These are phyloP conservation scores for Dicyrtomina minuta DNA, from an alignment of 2,888 invertebrate genomes.

Conservation along the genomic window DNA sequence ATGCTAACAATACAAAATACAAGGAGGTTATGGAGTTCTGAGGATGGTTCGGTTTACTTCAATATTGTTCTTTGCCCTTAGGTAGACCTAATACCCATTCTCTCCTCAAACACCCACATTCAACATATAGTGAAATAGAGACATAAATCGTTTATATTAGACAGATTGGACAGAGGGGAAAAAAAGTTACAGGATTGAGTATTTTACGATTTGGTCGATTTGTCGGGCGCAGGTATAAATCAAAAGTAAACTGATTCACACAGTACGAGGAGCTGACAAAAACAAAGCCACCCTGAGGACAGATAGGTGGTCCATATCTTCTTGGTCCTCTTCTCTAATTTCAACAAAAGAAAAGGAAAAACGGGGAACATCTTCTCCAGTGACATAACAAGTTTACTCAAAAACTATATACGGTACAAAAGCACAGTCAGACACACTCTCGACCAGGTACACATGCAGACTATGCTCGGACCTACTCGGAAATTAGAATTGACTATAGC, in stretches of 20 bases:
- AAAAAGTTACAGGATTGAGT: constrained; percentile 27
- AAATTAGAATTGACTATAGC: no score
- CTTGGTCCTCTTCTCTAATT: neutral
- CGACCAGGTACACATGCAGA: neutral
- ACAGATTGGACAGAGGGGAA: neutral
- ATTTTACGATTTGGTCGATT: constrained; percentile 31
- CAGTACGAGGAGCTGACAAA: constrained; percentile 18
- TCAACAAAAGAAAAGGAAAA: constrained; percentile 6
- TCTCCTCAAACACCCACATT: no score
- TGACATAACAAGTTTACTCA: constrained; percentile 30
- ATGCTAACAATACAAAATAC: no score
- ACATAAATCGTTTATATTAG: constrained; percentile 5
- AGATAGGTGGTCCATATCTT: constrained; percentile 20
- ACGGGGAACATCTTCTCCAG: constrained; percentile 13
- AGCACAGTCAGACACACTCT: neutral
- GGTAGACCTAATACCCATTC: no score
- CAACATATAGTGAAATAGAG: neutral
- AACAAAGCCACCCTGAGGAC: constrained; percentile 25
- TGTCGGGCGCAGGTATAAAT: constrained; percentile 28
- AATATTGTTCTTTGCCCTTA: no score
- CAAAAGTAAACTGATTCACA: constrained; percentile 21
- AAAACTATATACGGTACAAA: neutral
- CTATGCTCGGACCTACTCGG: no score
- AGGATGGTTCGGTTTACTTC: no score
- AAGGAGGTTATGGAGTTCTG: no score